phyloP scores from a whole-genome alignment of 2,888 invertebrate species.

The Dendrolimus pini region DNA sequence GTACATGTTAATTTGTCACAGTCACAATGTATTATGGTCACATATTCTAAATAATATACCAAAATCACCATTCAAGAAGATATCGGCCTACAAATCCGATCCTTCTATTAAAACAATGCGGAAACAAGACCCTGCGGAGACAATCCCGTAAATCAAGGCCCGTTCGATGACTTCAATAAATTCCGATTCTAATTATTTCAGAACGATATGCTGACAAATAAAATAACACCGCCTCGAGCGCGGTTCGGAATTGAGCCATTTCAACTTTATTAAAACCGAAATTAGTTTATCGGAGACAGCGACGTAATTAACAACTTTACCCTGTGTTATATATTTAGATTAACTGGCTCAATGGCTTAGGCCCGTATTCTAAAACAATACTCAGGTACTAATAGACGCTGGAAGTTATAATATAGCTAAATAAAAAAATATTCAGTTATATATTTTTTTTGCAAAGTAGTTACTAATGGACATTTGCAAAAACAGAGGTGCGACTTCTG shows the following conservation, averaged over 20 bases:
- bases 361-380: conserved; percentile 19
- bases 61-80: conserved; percentile 1
- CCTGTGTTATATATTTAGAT: conserved; percentile 9
- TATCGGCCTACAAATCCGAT: conserved; percentile 23
- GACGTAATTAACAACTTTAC: conserved; percentile 34
- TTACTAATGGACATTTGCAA: too few relatives aligned
- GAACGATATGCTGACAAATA: conserved; percentile 60
- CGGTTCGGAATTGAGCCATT: conserved; percentile 51
- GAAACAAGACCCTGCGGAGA: conserved; percentile 25
- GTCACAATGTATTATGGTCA: too few relatives aligned
- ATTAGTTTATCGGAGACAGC: conserved; percentile 44
- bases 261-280: conserved; percentile 47
- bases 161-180: conserved; percentile 64
- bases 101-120: conserved; percentile 43
- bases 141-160: conserved; percentile 45
- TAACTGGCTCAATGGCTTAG: conserved; percentile 15
- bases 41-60: too few relatives aligned
- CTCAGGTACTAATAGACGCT: too few relatives aligned
- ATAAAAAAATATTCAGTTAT: too few relatives aligned
- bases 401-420: too few relatives aligned
- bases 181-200: conserved; percentile 63
- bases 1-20: too few relatives aligned
- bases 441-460: too few relatives aligned
- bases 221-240: conserved; percentile 52
- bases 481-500: too few relatives aligned